phyloP scores from a whole-genome alignment of 2,888 invertebrate genomes.

The Suillia variegata region DNA sequence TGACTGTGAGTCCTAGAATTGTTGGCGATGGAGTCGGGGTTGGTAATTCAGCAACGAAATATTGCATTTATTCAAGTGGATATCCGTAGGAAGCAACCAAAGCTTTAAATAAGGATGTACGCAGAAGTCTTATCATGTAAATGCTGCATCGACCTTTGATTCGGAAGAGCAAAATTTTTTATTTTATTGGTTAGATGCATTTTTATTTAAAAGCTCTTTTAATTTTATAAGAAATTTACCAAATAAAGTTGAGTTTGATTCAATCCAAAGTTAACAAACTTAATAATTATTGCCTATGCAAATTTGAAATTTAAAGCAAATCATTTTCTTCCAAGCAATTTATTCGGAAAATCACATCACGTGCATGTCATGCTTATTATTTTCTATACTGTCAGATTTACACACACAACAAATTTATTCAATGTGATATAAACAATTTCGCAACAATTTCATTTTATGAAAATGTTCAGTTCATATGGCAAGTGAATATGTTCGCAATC shows the following conservation, averaged over 20 bases:
- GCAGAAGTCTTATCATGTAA: not conserved
- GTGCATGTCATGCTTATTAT: constrained; percentile 37
- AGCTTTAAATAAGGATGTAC: not conserved
- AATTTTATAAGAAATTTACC: too few species aligned
- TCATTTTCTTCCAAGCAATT: constrained; percentile 1
- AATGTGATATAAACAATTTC: constrained; percentile 37
- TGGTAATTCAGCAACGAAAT: too few species aligned
- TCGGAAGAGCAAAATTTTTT: not conserved
- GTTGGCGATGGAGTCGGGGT: not conserved
- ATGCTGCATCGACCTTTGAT: not conserved
- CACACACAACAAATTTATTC: constrained; percentile 8
- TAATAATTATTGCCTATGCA: too few species aligned
- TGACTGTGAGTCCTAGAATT: not conserved
- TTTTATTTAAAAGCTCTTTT: too few species aligned
- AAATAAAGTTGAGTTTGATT: too few species aligned
- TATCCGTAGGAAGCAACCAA: not conserved
- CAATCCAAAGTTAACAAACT: too few species aligned
- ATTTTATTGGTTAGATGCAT: too few species aligned
- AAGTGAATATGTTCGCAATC: not conserved
- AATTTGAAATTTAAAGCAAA: not conserved
- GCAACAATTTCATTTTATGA: constrained; percentile 34
- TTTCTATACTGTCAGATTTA: constrained; percentile 20
- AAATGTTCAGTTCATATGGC: not conserved
- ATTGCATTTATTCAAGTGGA: not conserved
- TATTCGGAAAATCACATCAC: constrained; percentile 25